Conservation (phyloP, 2,888 invertebrate genomes). For the Yponomeuta plumbellus region DNA sequence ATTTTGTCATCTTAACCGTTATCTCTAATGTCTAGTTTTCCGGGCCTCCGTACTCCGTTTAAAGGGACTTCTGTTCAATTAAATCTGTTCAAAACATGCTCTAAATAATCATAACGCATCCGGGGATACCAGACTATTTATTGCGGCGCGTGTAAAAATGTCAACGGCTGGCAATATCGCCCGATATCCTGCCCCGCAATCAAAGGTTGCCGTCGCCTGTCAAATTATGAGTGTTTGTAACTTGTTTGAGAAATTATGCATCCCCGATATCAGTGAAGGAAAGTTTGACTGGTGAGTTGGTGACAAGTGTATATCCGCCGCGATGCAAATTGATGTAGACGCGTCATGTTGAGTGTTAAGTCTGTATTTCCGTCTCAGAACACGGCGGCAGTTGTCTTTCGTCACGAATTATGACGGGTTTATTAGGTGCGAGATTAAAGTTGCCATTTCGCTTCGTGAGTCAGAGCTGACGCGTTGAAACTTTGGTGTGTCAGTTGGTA, state of each 20-base stretch:
- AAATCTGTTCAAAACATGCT: constrained; percentile 26
- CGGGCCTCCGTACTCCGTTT: no score
- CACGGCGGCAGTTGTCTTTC: neutral
- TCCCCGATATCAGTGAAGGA: constrained; percentile 65
- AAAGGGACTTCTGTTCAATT: neutral
- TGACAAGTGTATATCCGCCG: constrained; percentile 62
- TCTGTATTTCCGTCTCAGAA: constrained; percentile 5
- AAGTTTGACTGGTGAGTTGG: constrained; percentile 57
- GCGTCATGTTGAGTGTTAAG: constrained; percentile 16
- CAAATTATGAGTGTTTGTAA: constrained; percentile 61
- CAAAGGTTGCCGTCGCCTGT: constrained; percentile 48
- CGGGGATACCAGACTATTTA: constrained; percentile 50
- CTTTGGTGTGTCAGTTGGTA: neutral
- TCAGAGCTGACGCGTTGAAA: neutral
- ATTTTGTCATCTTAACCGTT: neutral
- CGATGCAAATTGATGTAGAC: constrained; percentile 37
- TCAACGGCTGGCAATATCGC: constrained; percentile 51
- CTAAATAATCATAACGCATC: constrained; percentile 48
- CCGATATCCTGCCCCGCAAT: constrained; percentile 37
- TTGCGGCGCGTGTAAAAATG: constrained; percentile 54
- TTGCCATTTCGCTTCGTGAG: constrained; percentile 3
- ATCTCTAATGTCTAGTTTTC: no score
- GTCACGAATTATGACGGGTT: constrained; percentile 7
- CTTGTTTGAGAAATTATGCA: neutral
- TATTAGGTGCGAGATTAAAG: constrained; percentile 11